These are phyloP conservation scores for Polypedilum vanderplanki DNA, from an alignment of 1,140 invertebrate species.

Conservation along the genomic window DNA sequence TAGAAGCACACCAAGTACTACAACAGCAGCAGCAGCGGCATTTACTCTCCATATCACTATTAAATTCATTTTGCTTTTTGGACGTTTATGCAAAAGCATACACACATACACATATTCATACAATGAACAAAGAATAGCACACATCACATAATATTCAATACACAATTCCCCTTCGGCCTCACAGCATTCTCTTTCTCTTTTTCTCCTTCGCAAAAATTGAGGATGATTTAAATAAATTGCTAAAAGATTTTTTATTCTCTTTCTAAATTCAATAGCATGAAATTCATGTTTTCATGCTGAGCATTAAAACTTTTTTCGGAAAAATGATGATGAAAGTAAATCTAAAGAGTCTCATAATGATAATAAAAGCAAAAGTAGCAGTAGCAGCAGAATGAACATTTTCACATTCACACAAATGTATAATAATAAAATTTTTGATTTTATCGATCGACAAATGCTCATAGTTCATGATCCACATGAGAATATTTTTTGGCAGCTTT, in stretches of 20 bases:
- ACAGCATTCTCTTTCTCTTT: conserved; percentile 1
- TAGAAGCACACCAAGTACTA: too few relatives aligned
- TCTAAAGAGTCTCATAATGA: too few relatives aligned
- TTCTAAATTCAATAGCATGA: too few relatives aligned
- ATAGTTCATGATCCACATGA: conserved; percentile 22
- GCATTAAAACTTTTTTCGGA: too few relatives aligned
- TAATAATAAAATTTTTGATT: conserved; percentile 25
- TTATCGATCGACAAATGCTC: conserved; percentile 17
- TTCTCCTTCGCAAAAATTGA: background rate
- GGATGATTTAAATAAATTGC: conserved; percentile 26
- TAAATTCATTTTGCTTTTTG: too few relatives aligned
- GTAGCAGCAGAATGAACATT: too few relatives aligned
- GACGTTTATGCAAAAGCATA: background rate
- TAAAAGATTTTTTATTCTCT: background rate
- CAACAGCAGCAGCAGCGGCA: too few relatives aligned
- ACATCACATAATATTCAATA: conserved; percentile 1
- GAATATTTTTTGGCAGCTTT: conserved; percentile 14
- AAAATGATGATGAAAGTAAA: too few relatives aligned
- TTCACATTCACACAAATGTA: too few relatives aligned
- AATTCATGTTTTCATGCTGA: too few relatives aligned
- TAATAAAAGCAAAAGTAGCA: too few relatives aligned
- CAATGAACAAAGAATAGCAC: background rate
- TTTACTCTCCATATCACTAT: too few relatives aligned
- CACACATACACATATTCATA: background rate
- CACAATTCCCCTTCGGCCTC: background rate